Base-by-base conservation (phyloP, 1,140 invertebrate species). In the Lasioglossum albipes region DNA sequence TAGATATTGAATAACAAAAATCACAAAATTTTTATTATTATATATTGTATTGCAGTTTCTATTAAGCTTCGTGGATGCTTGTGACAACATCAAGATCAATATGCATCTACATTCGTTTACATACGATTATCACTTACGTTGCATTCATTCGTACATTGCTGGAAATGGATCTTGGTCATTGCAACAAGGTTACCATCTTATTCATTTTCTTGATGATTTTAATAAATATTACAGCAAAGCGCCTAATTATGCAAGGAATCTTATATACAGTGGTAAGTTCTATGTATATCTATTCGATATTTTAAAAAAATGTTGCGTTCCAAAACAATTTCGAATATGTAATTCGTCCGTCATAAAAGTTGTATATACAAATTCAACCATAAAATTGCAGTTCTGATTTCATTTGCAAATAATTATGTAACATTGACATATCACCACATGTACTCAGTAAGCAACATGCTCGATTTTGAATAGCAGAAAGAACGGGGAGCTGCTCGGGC, bases 61-160 rank as follows among this genome's bases (percentile, higher is more conserved):
- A 54, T 84, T 95, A 67, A 95, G 95, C 84, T 97, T 97, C 91
- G 91, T 97, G 84, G 96, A 97, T 88, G 96, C 96, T 89, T 96
- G 96, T 91, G 96, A 97, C 89, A 95, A 95, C 89, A 95, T 97
- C 42, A 97, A 96, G 92, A 93, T 95, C 59, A 93, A 94, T 54
- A 95, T 97, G 93, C 97, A 98, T 92, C 93, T 97, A 52, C 97
- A 98, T 92, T 98, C 97, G 2, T 98, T 98, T 89, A 97, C 97
- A 0, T 97, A 97, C 87, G 97, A 98, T 91, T 98, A 97, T 90
- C 97, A 98, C 91, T 93, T 98, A 52, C 94, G 97, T 71, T 95
- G 95, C 62, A 95, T 97, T 74, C 95, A 96, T 87, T 94, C 95
- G 0, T 97, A 97, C 85, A 95, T 97, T 49, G 94, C 95, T 80